Conservation (phyloP, 2,113 vertebrate species). For the Ammodytes dubius region DNA sequence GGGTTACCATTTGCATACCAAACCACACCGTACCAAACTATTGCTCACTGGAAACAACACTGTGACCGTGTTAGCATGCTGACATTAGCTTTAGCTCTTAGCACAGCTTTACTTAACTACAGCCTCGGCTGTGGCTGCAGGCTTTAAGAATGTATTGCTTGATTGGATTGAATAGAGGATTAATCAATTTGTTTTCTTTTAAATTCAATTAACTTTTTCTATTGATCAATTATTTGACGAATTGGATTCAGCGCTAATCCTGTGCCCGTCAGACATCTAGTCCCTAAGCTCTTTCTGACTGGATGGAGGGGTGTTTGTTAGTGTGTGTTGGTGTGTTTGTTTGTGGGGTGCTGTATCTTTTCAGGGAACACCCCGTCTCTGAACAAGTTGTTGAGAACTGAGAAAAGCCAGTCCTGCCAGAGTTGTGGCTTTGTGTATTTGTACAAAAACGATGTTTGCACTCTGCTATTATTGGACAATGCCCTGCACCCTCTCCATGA, state of each 20-base stretch:
- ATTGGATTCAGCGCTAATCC: slow-evolving; percentile 33
- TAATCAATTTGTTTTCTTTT: slow-evolving; percentile 30
- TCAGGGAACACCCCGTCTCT: slow-evolving; percentile 45
- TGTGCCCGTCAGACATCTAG: slow-evolving; percentile 32
- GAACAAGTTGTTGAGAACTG: slow-evolving; percentile 42
- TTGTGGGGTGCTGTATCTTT: slow-evolving; percentile 39
- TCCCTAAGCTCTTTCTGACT: slow-evolving; percentile 53
- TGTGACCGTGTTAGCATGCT: background rate
- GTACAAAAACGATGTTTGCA: slow-evolving; percentile 69
- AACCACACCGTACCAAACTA: too few species aligned
- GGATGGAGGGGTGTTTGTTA: slow-evolving; percentile 6
- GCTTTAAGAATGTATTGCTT: background rate
- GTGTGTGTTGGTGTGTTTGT: slow-evolving; percentile 11
- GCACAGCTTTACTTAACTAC: background rate
- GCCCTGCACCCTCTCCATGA: slow-evolving; percentile 67
- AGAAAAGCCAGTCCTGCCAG: slow-evolving; percentile 46
- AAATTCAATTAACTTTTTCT: slow-evolving; percentile 33
- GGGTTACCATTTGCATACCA: too few species aligned
- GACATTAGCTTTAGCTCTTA: slow-evolving; percentile 1
- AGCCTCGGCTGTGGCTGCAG: background rate
- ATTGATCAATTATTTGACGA: slow-evolving; percentile 22
- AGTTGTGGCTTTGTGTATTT: slow-evolving; percentile 56
- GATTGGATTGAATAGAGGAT: slow-evolving; percentile 7
- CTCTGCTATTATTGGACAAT: slow-evolving; percentile 67
- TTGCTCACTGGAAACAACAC: too few species aligned